Percentiles rank a stretch among this genome's conserved stretches.
Evolutionary conservation across 2,113 vertebrate species (phyloP).

Genomic region (Stictonetta naevosa): DNA sequence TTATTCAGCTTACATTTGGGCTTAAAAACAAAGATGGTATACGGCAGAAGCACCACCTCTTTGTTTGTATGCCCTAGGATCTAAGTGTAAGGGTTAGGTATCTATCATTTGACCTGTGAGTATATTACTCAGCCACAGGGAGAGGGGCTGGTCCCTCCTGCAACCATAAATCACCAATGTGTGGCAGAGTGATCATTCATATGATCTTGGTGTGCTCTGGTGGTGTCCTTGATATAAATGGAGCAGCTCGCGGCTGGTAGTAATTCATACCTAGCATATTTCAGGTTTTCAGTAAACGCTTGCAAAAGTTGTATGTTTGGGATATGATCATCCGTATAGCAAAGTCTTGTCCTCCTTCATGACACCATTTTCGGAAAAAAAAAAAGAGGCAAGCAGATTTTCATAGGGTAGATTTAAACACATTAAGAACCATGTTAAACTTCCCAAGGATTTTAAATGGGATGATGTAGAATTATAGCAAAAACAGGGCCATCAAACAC

Average conservation of each 20-base stretch:
- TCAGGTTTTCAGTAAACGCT: not conserved
- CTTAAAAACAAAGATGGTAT: not conserved
- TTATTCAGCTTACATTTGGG: not conserved
- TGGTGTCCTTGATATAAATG: not conserved
- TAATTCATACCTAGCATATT: slow-evolving; percentile 3
- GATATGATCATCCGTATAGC: not conserved
- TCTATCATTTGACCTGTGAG: not conserved
- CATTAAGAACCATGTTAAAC: not conserved
- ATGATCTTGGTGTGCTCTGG: not conserved
- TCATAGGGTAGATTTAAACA: not conserved
- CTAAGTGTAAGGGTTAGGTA: not conserved
- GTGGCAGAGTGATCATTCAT: not conserved
- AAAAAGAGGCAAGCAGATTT: not conserved
- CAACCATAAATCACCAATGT: not conserved
- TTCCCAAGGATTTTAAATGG: not conserved
- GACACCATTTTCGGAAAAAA: not conserved
- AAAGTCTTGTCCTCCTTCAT: not conserved
- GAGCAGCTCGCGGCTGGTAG: not conserved
- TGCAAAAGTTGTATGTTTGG: not conserved
- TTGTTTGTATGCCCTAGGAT: not conserved
- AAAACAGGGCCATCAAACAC: not conserved
- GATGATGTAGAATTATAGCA: not conserved
- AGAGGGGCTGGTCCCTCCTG: not conserved
- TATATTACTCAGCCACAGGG: not conserved
- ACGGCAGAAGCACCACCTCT: not conserved